Conservation (phyloP, 2,888 invertebrate genomes). For the Thyatira batis region DNA sequence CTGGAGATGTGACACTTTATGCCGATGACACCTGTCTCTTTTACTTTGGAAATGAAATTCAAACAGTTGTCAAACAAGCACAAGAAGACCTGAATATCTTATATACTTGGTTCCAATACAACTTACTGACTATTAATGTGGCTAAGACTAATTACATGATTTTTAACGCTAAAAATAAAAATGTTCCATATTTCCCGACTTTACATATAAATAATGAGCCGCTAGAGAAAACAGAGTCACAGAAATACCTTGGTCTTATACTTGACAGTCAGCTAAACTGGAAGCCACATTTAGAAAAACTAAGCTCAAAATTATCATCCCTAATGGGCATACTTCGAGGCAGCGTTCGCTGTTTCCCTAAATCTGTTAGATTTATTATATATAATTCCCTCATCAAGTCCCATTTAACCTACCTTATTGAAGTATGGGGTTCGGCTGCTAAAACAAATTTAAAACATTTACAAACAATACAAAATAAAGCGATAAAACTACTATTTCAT, state of each 20-base stretch:
- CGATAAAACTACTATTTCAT: no score
- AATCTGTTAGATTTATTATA: no score
- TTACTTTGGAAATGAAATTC: constrained; percentile 14
- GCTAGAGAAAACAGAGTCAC: constrained; percentile 6
- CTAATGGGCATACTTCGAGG: constrained; percentile 15
- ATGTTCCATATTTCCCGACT: constrained; percentile 12
- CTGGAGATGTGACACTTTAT: no score
- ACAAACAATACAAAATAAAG: no score
- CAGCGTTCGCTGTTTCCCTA: constrained; percentile 11
- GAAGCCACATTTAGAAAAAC: constrained; percentile 18
- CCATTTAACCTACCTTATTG: constrained; percentile 20
- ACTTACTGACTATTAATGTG: constrained; percentile 16
- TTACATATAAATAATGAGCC: constrained; percentile 10
- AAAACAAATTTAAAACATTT: no score
- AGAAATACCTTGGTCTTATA: constrained; percentile 24
- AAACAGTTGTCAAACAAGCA: constrained; percentile 4
- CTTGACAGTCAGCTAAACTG: constrained; percentile 17
- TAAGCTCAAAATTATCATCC: constrained; percentile 15
- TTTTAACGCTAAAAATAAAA: constrained; percentile 18
- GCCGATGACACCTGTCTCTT: constrained; percentile 17
- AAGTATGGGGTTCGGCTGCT: not conserved
- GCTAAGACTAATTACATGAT: no score
- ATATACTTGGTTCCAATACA: no score
- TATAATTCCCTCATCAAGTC: constrained; percentile 19
- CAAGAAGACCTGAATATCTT: no score